These are phyloP conservation scores for Stylophora pistillata DNA, from an alignment of 64 coral and sea anemone genomes.

Conservation along the genomic window DNA sequence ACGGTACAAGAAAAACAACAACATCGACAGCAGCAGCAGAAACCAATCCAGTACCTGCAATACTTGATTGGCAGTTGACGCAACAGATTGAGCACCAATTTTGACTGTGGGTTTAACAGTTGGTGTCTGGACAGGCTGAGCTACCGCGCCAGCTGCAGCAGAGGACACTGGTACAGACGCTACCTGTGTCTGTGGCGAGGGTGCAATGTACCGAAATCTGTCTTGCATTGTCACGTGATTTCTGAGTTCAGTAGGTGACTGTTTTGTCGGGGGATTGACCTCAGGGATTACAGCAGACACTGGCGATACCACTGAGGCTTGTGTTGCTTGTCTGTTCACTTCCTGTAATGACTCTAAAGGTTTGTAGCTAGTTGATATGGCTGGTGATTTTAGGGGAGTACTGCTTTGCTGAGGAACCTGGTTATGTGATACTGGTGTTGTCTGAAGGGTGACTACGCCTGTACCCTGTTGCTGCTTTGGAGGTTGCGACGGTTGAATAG, in stretches of 20 bases:
- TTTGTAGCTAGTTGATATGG: conserved; percentile 44
- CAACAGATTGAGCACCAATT: not conserved
- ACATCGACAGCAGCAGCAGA: not conserved
- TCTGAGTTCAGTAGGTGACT: conserved; percentile 58
- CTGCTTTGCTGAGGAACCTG: conserved; percentile 34
- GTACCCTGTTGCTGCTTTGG: conserved; percentile 28
- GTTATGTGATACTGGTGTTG: conserved; percentile 36
- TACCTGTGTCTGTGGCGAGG: conserved; percentile 36
- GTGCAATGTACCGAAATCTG: conserved; percentile 76
- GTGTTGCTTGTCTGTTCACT: conserved; percentile 70
- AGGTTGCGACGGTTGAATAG: conserved; percentile 23
- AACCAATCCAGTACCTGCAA: conserved; percentile 16
- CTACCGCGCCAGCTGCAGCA: not conserved
- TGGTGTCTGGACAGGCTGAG: conserved; percentile 36
- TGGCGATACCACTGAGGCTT: conserved; percentile 62
- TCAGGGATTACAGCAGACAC: conserved; percentile 74
- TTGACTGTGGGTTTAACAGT: not conserved
- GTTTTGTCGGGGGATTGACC: not conserved
- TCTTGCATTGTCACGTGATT: conserved; percentile 82
- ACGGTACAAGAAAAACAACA: not conserved
- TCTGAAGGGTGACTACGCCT: not conserved
- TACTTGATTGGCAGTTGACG: not conserved
- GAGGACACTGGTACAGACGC: not conserved
- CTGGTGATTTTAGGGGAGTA: not conserved
- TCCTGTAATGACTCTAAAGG: conserved; percentile 85